Evolutionary conservation across 2,888 invertebrate genomes (phyloP), one percentile per base, ranked within the genome.

Genomic region (Luperina nickerlii): DNA sequence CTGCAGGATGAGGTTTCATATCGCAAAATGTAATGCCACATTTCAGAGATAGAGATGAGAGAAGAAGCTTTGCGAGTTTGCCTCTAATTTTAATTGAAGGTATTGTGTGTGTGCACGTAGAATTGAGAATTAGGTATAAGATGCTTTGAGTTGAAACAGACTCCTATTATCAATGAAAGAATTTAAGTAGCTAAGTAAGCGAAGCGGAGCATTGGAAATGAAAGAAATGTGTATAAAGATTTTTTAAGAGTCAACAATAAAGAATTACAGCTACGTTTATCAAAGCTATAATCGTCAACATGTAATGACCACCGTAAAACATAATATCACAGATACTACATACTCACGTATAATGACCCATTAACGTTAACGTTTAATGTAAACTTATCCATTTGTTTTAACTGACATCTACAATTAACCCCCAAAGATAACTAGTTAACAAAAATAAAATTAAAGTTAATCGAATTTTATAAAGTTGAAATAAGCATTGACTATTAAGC

Each of bases 401-500:
- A 80, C 66, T 51, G n/a, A 72, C 38, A 75, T 76, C 27, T 67
- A 75, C 57, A 80, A 73, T 84, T 68, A 84, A 76, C 48, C 72
- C 1, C 7, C 24, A 15, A 48, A 84, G 45, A 79, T 86, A 84
- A 84, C 71, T n/a, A 83, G 54, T 51, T 24, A 45, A 27, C 57
- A n/a, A n/a, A n/a, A n/a, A n/a, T n/a, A n/a, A n/a, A n/a, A 82
- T 73, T n/a, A 68, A 80, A 82, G 62, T 69, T 78, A 45, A 87
- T 82, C 65, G 38, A 84, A 88, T 88, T 88, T 86, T 83, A 76
- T 85, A 83, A 87, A 70, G 18, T 74, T 62, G 68, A 84, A 73
- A 62, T 85, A 80, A 69, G 68, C 71, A 79, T 82, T 77, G 76
- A 45, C 70, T 66, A 80, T 86, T 63, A 77, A 83, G 66, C 69